These are phyloP conservation scores for Poeciliopsis paucimaculata DNA, from an alignment of 2,797 vertebrate species.

Conservation along the genomic window DNA sequence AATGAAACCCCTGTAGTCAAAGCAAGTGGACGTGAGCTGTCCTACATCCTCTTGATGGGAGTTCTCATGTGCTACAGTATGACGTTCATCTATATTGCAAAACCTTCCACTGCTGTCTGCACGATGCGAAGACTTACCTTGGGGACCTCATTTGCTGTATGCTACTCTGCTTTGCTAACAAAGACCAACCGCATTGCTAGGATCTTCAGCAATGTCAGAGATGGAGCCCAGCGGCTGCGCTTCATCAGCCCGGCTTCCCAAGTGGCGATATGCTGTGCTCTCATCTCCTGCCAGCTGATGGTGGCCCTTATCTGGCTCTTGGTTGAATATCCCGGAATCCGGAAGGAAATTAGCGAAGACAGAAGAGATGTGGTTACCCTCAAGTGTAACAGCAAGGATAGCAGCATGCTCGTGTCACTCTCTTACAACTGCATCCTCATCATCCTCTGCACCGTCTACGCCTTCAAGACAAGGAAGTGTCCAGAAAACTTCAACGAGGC, in stretches of 20 bases:
- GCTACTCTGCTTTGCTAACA: slow-evolving; percentile 96
- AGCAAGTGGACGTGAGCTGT: slow-evolving; percentile 95
- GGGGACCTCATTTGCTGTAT: slow-evolving; percentile 94
- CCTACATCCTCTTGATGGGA: slow-evolving; percentile 93
- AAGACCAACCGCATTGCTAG: slow-evolving; percentile 98
- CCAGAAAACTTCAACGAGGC: slow-evolving; percentile 99
- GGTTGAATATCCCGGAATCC: slow-evolving; percentile 91
- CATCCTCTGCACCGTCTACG: slow-evolving; percentile 96
- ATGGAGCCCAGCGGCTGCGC: slow-evolving; percentile 91
- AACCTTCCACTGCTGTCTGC: slow-evolving; percentile 92
- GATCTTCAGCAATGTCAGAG: slow-evolving; percentile 93
- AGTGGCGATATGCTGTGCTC: slow-evolving; percentile 92
- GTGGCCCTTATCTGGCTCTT: slow-evolving; percentile 92
- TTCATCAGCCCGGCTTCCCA: slow-evolving; percentile 97
- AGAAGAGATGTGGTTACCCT: slow-evolving; percentile 93
- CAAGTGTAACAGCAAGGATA: slow-evolving; percentile 94
- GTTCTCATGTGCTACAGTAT: slow-evolving; percentile 98
- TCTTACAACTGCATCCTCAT: slow-evolving; percentile 97
- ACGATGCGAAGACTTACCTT: slow-evolving; percentile 91
- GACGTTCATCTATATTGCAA: slow-evolving; percentile 96
- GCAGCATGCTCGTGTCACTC: slow-evolving; percentile 95
- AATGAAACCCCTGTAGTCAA: slow-evolving; percentile 96
- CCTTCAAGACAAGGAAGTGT: slow-evolving; percentile 99
- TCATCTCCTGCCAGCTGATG: slow-evolving; percentile 96
- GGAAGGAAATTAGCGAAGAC: slow-evolving; percentile 92